Conservation (phyloP, 1,140 invertebrate species). For the Polypedilum vanderplanki region DNA sequence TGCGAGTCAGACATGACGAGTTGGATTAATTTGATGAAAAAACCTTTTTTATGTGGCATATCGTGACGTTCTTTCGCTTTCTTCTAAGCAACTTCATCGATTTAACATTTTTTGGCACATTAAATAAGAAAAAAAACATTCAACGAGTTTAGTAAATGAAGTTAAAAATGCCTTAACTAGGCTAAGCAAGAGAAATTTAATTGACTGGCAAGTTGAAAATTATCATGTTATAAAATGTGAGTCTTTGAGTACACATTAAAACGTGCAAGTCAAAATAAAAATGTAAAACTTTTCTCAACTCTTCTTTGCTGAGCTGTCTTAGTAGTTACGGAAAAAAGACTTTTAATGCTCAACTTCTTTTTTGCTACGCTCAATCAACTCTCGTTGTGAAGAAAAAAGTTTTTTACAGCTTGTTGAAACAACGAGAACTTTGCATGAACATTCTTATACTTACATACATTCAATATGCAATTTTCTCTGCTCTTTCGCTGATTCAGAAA, state of each 20-base stretch:
- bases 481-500: too few relatives aligned
- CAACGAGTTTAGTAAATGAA: not conserved
- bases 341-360: slow-evolving; percentile 15
- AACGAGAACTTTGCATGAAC: too few relatives aligned
- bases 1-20: not conserved
- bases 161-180: not conserved
- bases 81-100: slow-evolving; percentile 11
- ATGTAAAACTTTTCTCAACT: not conserved
- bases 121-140: not conserved
- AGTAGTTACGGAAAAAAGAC: not conserved
- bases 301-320: not conserved
- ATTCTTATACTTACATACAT: too few relatives aligned
- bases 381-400: not conserved
- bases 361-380: slow-evolving; percentile 1
- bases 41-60: slow-evolving; percentile 15
- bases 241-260: not conserved
- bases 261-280: slow-evolving; percentile 11
- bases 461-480: too few relatives aligned
- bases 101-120: slow-evolving; percentile 27
- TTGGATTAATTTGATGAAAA: slow-evolving; percentile 28
- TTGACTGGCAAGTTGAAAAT: slow-evolving; percentile 25
- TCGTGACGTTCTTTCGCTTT: not conserved
- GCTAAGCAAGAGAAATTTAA: not conserved
- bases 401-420: slow-evolving; percentile 23
- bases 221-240: slow-evolving; percentile 25